Evolutionary conservation across 1,140 invertebrate species (phyloP).

Genomic region (Anastatus disparis): DNA sequence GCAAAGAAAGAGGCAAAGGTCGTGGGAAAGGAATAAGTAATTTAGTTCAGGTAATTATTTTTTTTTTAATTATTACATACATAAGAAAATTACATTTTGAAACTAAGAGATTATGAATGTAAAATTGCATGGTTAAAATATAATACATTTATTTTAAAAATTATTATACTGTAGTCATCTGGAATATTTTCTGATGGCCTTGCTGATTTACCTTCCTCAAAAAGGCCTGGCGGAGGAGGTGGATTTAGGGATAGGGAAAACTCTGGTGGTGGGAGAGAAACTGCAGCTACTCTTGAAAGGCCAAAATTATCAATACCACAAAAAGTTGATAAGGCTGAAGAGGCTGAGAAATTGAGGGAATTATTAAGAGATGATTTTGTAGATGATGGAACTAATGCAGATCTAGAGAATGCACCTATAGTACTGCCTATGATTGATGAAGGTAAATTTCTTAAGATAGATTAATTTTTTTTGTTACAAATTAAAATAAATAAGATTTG

Average conservation of each 20-base stretch:
- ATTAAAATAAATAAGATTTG: no score
- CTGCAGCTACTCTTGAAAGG: constrained; percentile 46
- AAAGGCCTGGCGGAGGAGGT: constrained; percentile 29
- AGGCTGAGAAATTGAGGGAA: constrained; percentile 56
- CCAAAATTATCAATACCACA: constrained; percentile 57
- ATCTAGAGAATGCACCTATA: constrained; percentile 51
- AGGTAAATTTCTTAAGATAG: constrained; percentile 42
- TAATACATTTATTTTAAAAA: no score
- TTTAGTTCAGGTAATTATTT: constrained; percentile 55
- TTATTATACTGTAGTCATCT: constrained; percentile 52
- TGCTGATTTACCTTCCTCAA: constrained; percentile 40
- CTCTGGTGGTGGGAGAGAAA: constrained; percentile 42
- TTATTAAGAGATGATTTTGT: constrained; percentile 59
- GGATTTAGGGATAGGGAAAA: constrained; percentile 38
- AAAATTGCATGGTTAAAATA: no score
- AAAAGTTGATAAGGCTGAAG: constrained; percentile 54
- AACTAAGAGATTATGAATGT: no score
- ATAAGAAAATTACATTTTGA: no score
- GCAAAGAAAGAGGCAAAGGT: constrained; percentile 46
- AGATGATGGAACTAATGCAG: constrained; percentile 52
- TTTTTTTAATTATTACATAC: constrained; percentile 6
- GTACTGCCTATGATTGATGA: constrained; percentile 53
- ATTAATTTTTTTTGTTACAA: no score
- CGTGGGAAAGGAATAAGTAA: constrained; percentile 46
- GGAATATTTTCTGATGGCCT: constrained; percentile 62